Conservation (phyloP, 2,888 invertebrate species). For the Scotopteryx bipunctaria region DNA sequence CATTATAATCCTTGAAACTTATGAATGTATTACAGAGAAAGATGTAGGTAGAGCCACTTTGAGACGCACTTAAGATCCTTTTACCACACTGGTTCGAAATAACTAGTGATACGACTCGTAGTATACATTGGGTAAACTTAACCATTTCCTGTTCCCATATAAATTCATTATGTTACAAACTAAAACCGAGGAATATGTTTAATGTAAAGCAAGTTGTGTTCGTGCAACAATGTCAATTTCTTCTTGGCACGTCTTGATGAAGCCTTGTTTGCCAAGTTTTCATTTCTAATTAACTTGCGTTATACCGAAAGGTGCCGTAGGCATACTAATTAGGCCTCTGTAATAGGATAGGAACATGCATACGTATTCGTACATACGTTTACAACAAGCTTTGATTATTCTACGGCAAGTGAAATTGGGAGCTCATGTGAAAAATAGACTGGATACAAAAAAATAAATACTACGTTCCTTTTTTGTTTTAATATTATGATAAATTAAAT, state of each 20-base stretch:
- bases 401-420: neutral
- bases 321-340: slow-evolving; percentile 15
- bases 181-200: slow-evolving; percentile 4
- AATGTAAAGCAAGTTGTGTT: slow-evolving; percentile 2
- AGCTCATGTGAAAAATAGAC: no score
- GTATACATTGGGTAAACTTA: no score
- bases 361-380: neutral
- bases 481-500: no score
- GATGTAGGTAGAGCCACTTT: no score
- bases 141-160: neutral
- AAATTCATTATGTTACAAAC: neutral
- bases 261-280: slow-evolving; percentile 26
- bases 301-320: slow-evolving; percentile 3
- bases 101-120: no score
- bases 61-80: no score
- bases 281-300: slow-evolving; percentile 28
- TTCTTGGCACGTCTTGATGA: slow-evolving; percentile 29
- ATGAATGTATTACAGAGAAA: no score
- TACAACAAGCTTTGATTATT: neutral
- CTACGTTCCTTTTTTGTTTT: no score
- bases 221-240: slow-evolving; percentile 20
- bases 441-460: no score
- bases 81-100: no score
- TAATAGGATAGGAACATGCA: neutral
- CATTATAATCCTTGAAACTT: no score